Evolutionary conservation across 2,797 vertebrate genomes (phyloP), one percentile per base, ranked within the genome.

Genomic region (Pampus argenteus): DNA sequence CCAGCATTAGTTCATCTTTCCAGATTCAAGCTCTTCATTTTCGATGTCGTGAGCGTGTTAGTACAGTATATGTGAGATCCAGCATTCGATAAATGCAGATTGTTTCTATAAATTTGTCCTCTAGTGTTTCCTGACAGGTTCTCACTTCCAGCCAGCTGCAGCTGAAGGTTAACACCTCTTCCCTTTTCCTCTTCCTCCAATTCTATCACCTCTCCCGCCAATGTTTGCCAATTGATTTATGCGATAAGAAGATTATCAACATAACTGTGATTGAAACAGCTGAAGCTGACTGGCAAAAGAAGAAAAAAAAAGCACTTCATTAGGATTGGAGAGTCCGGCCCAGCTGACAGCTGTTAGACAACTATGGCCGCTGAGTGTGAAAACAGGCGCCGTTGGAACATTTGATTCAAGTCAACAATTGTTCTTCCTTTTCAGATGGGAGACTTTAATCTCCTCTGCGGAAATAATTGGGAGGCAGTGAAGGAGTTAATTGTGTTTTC

Each of bases 401-500:
- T 84, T 48, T 86, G 87, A 87, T 76, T 79, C 79, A 70, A 36
- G 44, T 79, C 14, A 56, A 22, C 74, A 14, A 87, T 85, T 85
- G 87, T 86, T 85, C 71, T 34, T 23, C 63, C 74, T 76, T 76
- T 63, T 83, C 85, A 83, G 49, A 76, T 62, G 78, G 83, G 73
- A 84, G 82, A 77, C 62, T 84, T 86, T 82, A 86, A 88, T 85
- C 80, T 85, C 79, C 79, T 82, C 70, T 81, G 74, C 59, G 82
- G 87, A 89, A 89, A 90, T 80, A 84, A 89, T 85, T 73, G 42
- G 36, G 82, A 83, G 76, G 71, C 86, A 74, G 69, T 58, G 71
- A 89, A 70, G 79, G 74, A 83, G 75, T 86, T 88, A 82, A 87
- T 85, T 89, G 76, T 83, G 82, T 81, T 90, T 89, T 86, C 86